A percentile compares a stretch with the other conserved stretches of the same genome.
phyloP scores from a whole-genome alignment of 2,797 vertebrate genomes.

The Hippopotamyrus pictus region DNA sequence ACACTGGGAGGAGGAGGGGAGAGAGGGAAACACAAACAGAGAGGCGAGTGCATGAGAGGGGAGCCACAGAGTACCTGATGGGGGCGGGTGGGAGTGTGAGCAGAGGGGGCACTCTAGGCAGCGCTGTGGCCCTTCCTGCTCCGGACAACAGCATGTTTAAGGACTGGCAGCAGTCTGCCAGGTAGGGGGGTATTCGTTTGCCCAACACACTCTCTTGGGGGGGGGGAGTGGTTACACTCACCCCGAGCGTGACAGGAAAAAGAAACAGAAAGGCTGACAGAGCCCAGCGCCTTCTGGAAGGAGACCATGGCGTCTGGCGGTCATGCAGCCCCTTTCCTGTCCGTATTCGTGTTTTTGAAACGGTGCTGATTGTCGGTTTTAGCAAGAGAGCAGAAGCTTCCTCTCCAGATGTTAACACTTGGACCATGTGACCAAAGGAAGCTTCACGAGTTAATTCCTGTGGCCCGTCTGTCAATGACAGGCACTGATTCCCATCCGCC shows the following conservation, averaged over 20 bases:
- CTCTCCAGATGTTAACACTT: slow-evolving; percentile 42
- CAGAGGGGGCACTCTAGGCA: neutral
- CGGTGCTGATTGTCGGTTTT: neutral
- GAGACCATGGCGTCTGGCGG: neutral
- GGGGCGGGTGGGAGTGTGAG: neutral
- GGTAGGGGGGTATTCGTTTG: neutral
- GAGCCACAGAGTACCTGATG: neutral
- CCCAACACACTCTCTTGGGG: neutral
- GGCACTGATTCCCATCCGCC: slow-evolving; percentile 49
- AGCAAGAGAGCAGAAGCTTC: slow-evolving; percentile 17
- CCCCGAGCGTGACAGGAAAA: neutral
- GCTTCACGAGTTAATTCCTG: slow-evolving; percentile 50
- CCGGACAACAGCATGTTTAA: neutral
- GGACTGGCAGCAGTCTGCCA: neutral
- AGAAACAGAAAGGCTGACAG: neutral
- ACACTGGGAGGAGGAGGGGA: slow-evolving; percentile 64
- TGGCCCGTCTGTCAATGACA: slow-evolving; percentile 60
- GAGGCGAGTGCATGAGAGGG: neutral
- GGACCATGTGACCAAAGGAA: slow-evolving; percentile 52
- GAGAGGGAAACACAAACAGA: neutral
- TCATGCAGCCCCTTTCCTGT: neutral
- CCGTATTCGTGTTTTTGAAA: neutral
- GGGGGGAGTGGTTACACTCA: neutral
- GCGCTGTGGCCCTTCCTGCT: neutral
- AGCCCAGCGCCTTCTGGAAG: neutral